Base-by-base conservation (phyloP, 2,888 invertebrate genomes). In the Himalopsyche japonica region DNA sequence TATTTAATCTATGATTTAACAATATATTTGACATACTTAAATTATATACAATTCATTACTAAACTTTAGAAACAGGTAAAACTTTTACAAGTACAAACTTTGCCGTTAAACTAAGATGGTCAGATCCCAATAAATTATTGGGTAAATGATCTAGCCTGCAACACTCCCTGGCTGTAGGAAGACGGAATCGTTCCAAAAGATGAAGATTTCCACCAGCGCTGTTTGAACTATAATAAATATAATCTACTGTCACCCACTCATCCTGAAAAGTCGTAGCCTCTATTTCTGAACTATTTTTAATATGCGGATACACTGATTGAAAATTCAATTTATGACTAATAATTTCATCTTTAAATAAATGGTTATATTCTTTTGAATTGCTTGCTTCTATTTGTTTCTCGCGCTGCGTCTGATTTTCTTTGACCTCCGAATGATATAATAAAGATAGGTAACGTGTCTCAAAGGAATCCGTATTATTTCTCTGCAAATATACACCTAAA, bases 221-320 rank as follows among this genome's bases (percentile, higher is more conserved):
- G 1, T 87, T 88, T 43, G 90, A 76, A 70, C 81, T 87, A 57
- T 96, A 97, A 90, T 98, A 97, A 86, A 99, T 97, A 89, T 98
- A 98, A 91, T 99, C 98, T 0, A 98, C 98, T 0, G 95, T 96
- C 81, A 95, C 90, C 96, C 96, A 96, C 77, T 91, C 89, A 80
- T 94, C 91, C 88, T 98, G 98, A 89, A 92, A 94, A 0, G 98
- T 97, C 6, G 97, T 96, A 0, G 95, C 96, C 88, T 95, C 95
- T 0, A 82, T 84, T 77, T 91, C 89, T 1, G 91, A 91, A 24
- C 91, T 89, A 0, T 88, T 83, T 82, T 92, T 91, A 47, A 88
- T 88, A 88, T 94, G 94, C 37, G 91, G 89, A 89, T 97, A 97
- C 0, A 94, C 95, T 3, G 97, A 96, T 43, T 90, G 89, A 1